Base-by-base conservation (phyloP, 2,888 invertebrate species). In the Melieria crassipennis region DNA sequence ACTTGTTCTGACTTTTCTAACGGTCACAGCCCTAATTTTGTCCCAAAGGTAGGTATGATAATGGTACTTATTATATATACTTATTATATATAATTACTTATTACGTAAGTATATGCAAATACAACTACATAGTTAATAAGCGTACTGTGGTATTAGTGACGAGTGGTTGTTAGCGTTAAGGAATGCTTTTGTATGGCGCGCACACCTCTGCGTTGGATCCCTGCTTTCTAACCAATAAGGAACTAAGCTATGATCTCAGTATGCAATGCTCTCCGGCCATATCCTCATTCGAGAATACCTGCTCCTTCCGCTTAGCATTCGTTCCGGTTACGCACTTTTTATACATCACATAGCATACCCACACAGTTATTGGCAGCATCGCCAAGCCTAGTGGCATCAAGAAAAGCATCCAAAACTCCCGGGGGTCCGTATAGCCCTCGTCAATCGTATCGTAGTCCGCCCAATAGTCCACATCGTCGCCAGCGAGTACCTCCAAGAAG, bases 371-470 rank as follows among this genome's bases (percentile, higher is more conserved):
- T 4, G 86, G 86, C 4, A 86, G 70, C 66, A 85, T 57, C 0
- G 84, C 85, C 75, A 85, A 72, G 1, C 84, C 84, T 11, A 86
- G 42, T 0, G 87, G 86, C 82, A 86, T 86, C 7, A 86, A 76
- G 70, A 86, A 86, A 5, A 86, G 77, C 50, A 84, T 64, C 71
- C 82, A 79, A 66, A 86, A 86, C 65, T 82, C 79, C 3, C 76
- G 78, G 0, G 82, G 81, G 77, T 83, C 78, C 5, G 70, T 69
- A 6, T 66, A 70, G 1, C 63, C 47, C 56, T 83, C 83, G 3
- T 78, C 80, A 10, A 69, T 75, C 13, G 57, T 72, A 58, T 73
- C 74, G 62, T 84, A 84, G 5, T 83, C 82, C 3, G 73, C 62
- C 83, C 83, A 84, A 73, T 85, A 84, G n/a, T 82, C 82, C 4